These are phyloP conservation scores for Rutpela maculata DNA, from an alignment of 2,888 invertebrate species.

Conservation along the genomic window DNA sequence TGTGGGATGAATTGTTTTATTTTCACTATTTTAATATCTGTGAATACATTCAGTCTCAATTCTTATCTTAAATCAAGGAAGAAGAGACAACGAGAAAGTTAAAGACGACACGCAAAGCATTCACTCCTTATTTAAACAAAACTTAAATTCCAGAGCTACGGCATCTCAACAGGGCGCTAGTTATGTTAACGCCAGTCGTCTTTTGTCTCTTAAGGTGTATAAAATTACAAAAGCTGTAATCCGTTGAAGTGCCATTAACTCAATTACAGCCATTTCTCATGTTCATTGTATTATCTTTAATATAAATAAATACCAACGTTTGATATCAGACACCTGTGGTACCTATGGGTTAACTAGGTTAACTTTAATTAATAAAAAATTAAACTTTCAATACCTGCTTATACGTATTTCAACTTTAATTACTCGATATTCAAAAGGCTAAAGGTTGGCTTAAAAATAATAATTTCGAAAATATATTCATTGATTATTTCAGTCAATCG, in stretches of 20 bases:
- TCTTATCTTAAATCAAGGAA: conserved; percentile 2
- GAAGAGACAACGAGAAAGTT: conserved; percentile 9
- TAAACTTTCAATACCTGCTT: conserved; percentile 24
- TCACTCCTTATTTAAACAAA: background rate
- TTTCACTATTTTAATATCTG: conserved; percentile 1
- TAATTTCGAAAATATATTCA: too few relatives aligned
- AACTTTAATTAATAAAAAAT: background rate
- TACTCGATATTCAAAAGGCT: background rate
- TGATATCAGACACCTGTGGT: conserved; percentile 29
- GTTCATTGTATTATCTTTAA: conserved; percentile 14
- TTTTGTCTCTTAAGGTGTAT: conserved; percentile 22
- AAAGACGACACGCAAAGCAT: background rate
- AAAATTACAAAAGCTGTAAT: conserved; percentile 19
- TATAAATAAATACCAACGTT: conserved; percentile 8
- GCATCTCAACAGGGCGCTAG: background rate
- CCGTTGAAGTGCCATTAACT: background rate
- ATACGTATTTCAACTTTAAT: conserved; percentile 9
- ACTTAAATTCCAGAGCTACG: conserved; percentile 1
- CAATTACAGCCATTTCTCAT: conserved; percentile 9
- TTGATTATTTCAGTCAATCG: too few relatives aligned
- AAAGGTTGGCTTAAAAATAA: background rate
- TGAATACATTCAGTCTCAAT: background rate
- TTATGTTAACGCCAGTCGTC: background rate
- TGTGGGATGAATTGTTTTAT: background rate
- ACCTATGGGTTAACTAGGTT: conserved; percentile 17